Conservation (phyloP, 2,797 vertebrate species). For the Pachyuromys duprasi region DNA sequence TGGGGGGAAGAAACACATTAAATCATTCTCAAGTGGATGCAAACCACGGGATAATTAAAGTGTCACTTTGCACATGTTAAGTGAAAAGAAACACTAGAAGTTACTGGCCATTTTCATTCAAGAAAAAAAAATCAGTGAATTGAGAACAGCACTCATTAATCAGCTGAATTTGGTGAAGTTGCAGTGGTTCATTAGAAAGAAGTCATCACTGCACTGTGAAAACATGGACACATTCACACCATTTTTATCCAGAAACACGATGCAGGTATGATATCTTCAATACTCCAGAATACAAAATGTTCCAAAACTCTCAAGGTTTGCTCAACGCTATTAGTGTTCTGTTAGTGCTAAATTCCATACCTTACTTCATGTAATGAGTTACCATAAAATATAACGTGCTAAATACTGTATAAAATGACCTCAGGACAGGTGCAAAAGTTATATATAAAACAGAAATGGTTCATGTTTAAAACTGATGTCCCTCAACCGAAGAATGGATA, state of each 20-base stretch:
- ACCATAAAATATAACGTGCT: not conserved
- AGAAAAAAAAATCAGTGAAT: not conserved
- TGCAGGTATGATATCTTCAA: not conserved
- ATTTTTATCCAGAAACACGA: not conserved
- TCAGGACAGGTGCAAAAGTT: not conserved
- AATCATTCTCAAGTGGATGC: not conserved
- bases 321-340: no score
- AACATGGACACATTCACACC: not conserved
- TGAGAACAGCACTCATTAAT: not conserved
- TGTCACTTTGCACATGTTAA: not conserved
- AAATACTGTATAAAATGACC: not conserved
- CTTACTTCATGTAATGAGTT: not conserved
- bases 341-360: not conserved
- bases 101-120: not conserved
- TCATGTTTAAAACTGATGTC: not conserved
- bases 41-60: not conserved
- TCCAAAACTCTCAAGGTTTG: not conserved
- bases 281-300: not conserved
- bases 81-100: constrained; percentile 19
- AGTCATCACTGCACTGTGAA: not conserved
- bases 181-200: not conserved
- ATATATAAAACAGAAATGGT: not conserved
- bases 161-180: not conserved
- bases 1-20: not conserved
- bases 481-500: no score